Evolutionary conservation across 2,888 invertebrate species (phyloP), one percentile per base, ranked within the genome.

Genomic region (Pristionchus maxplancki): DNA sequence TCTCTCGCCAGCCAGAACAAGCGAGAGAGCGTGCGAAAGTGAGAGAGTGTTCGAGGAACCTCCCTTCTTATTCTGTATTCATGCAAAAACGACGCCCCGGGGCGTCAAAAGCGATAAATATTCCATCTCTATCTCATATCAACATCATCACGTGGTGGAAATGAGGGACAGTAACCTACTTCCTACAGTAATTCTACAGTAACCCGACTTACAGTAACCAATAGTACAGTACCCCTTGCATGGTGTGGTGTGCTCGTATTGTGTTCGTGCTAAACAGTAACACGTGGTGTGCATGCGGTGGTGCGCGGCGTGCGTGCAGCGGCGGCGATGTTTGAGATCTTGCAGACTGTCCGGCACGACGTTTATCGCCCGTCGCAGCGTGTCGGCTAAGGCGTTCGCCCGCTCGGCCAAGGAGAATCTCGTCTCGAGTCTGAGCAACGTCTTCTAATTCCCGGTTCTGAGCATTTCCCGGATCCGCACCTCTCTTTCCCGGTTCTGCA

Each of bases 281-380:
- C 78, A 28, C 6, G n/a, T 81, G 81, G 28, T 28, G 53, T 40
- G 34, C 28, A 24, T 34, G 82, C 53, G 82, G 82, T 78, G 78
- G 24, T 40, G 40, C 28, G n/a, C 17, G 20, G n/a, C 2, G 78
- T 83, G 82, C 53, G 34, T 34, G n/a, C 53, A 28, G 17, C 24
- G n/a, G 34, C 20, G 53, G 8, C 53, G 82, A 53, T 50, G 82
- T 83, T 83, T 83, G 20, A 17, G 20, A 24, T 31, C 34, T 64
- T 85, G 62, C 85, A 85, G 85, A 64, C 85, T 85, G 62, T 62
- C 62, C 31, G 85, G 85, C 28, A 85, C 85, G 64, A 85, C 85
- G 64, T 85, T 85, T 28, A 20, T 85, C 31, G 85, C 85, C 13
- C 62, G 85, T 6, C 62, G 85, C 28, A 64, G 62, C 20, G 62